Evolutionary conservation across 2,797 vertebrate species (phyloP), one percentile per base, ranked within the genome.

Genomic region (Pangasius mekongensis): DNA sequence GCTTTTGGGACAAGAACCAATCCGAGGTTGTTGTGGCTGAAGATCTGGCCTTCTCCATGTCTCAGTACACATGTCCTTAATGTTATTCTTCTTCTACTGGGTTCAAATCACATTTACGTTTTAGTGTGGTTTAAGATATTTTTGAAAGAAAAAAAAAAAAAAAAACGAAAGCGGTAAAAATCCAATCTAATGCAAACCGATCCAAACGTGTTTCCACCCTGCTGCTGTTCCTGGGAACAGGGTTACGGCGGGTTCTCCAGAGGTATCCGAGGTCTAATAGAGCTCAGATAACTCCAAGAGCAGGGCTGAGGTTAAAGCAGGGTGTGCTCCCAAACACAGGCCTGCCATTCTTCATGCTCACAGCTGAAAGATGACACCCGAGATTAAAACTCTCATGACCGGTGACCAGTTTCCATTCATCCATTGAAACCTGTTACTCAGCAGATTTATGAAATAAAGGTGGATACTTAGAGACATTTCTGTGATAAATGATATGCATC

Each of bases 311-410:
- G 80, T 81, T 49, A 84, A 84, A 54, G 62, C 64, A 36, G 39
- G 81, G 81, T 83, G 81, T 83, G 81, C 47, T 54, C 64, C 36
- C 47, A 18, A 30, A 71, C 30, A 74, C 43, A 86, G 43, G 16
- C 27, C 47, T 36, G 67, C 85, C 18, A 47, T 83, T 73, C 69
- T 83, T 39, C 81, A 67, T 10, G 64, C 89, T 56, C 60, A 9
- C 58, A 22, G 49, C 77, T 33, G 78, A 73, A 84, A 84, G 66
- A 74, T 43, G 47, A 87, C 39, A 69, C 90, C 66, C 0, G 71
- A 87, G 36, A 87, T 74, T 30, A 83, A 39, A 77, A 27, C 74
- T 80, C 73, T 27, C 64, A 64, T 64, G 60, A 85, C 16, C 66
- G 16, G 60, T 0, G 22, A 84, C 43, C 30, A 39, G 43, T 22